phyloP scores from a whole-genome alignment of 1,140 invertebrate species.

The Danaus melanippus region DNA sequence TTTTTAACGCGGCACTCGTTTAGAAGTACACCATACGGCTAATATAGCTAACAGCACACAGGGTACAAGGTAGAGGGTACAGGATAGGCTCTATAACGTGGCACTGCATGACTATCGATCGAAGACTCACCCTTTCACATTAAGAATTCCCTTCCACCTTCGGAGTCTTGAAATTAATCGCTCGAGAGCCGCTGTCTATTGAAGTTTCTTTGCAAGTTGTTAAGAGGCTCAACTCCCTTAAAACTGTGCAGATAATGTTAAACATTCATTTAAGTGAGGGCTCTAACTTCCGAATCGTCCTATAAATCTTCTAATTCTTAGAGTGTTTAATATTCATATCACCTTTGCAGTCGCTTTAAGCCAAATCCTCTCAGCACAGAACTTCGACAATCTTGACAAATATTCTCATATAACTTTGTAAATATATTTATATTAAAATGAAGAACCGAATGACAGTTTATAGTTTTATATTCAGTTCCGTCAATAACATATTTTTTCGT shows the following conservation, averaged over 20 bases:
- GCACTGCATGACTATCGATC: conserved; percentile 27
- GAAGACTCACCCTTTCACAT: conserved; percentile 53
- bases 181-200: conserved; percentile 64
- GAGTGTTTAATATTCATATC: conserved; percentile 70
- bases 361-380: too few species aligned
- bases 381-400: too few species aligned
- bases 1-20: neutral
- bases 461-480: conserved; percentile 1
- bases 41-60: neutral
- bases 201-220: conserved; percentile 67
- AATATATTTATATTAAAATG: too few species aligned
- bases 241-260: conserved; percentile 69
- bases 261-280: conserved; percentile 68
- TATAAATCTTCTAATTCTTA: conserved; percentile 69
- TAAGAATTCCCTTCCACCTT: conserved; percentile 62
- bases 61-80: neutral
- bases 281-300: conserved; percentile 60
- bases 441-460: too few species aligned
- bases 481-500: neutral
- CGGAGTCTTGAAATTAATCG: conserved; percentile 67
- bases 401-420: too few species aligned
- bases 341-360: conserved; percentile 25
- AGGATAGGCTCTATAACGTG: neutral
- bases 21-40: neutral
- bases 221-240: conserved; percentile 60